Evolutionary conservation across 2,797 vertebrate genomes (phyloP), one percentile per base, ranked within the genome.

Genomic region (Catharus ustulatus): DNA sequence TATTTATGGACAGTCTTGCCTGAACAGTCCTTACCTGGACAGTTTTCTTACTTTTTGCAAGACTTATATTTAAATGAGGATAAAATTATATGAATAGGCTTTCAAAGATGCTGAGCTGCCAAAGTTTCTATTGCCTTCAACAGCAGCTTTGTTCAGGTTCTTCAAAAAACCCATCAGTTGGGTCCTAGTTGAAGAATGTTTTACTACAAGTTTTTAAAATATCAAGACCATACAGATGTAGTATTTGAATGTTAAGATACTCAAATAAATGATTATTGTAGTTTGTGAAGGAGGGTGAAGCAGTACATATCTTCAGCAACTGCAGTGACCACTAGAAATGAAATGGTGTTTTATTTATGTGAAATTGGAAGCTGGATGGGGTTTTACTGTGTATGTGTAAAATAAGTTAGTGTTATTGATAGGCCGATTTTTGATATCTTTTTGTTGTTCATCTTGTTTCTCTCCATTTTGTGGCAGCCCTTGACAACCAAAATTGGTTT

Each of bases 401-500:
- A 97, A 91, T 92, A 91, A 91, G 88, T 95, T 92, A 90, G 67
- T 90, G 92, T 97, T 97, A 97, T 97, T 97, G 96, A 97, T 97
- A 95, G 93, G 82, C 84, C 74, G 95, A 83, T 96, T 97, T 93
- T 97, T 97, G 94, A 79, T 81, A 89, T 71, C 84, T 72, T 95
- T 96, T 95, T 87, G 89, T 80, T 96, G 79, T 89, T 94, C 61
- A 24, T 80, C 38, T 90, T 91, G 72, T 76, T 92, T 95, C 93
- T 97, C 80, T 96, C 95, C 87, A 94, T 95, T 96, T 95, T 94
- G 88, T 95, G 83, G 94, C 89, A 83, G 88, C 81, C 61, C 76
- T 95, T 97, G 97, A 97, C 95, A 97, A 95, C 66, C 74, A 90
- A 96, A 97, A 96, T 95, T 96, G 90, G 76, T 94, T 98, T 97